Conservation (phyloP, 2,113 vertebrate genomes). For the Tyrannus savana region DNA sequence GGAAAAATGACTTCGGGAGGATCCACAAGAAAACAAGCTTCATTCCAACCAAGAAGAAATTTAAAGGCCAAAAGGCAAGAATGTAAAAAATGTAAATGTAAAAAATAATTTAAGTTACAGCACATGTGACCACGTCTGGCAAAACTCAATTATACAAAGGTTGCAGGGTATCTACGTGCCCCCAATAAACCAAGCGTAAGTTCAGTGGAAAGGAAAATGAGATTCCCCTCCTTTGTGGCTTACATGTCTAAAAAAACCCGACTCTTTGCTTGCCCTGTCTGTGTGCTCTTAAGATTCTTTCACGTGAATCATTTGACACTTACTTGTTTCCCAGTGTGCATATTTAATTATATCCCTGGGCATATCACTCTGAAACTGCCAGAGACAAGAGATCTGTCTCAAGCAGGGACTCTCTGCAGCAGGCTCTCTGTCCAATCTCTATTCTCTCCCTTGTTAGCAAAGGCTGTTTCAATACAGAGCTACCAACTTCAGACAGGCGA, state of each 20-base stretch:
- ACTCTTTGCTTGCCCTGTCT: background rate
- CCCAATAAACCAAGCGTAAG: background rate
- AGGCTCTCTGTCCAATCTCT: background rate
- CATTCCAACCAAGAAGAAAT: background rate
- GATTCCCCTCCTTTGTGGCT: background rate
- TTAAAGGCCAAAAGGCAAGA: background rate
- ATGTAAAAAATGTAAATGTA: background rate
- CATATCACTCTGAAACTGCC: background rate
- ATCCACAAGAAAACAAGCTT: background rate
- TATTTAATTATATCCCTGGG: background rate
- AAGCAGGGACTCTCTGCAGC: fast-evolving
- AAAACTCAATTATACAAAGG: background rate
- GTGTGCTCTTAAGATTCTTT: background rate
- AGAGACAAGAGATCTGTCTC: background rate
- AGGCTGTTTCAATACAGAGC: background rate
- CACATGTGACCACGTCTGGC: background rate
- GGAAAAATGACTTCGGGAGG: background rate
- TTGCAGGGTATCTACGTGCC: background rate
- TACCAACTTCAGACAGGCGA: background rate
- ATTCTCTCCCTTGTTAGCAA: background rate
- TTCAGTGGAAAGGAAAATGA: background rate
- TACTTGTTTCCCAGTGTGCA: background rate
- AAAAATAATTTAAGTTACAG: background rate
- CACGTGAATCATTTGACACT: background rate
- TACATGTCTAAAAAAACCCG: background rate